Evolutionary conservation across 2,113 vertebrate species (phyloP), one percentile per base, ranked within the genome.

Genomic region (Accipiter virgatus): DNA sequence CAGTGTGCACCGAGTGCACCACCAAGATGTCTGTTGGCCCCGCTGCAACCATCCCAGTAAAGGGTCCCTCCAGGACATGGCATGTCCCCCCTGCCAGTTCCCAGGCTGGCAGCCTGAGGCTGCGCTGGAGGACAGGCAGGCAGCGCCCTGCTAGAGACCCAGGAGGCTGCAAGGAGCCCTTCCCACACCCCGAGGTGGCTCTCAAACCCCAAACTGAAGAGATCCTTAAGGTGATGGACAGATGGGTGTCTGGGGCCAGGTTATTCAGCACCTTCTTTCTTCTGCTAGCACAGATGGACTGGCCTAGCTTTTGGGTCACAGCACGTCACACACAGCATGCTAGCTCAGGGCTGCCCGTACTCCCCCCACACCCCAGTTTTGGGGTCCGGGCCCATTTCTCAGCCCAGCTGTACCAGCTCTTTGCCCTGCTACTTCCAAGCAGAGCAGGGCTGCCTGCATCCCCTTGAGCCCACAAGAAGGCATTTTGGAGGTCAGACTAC

Each of bases 1-100:
- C 22, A 40, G 45, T 0, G 1, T 17, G 10, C 13, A 5, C 67
- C 0, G 19, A 43, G 36, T 1, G 34, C 42, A 26, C 15, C 42
- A 16, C 14, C 0, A 2, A 29, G 77, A 43, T 13, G 10, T 2
- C n/a, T 27, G 34, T 7, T 3, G 2, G 40, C 40, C 11, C 7
- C 1, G 0, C 26, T 68, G 56, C 0, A 1, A 53, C 40, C 48
- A 38, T 17, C 56, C 78, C 90, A 89, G 58, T 22, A 45, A 17
- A 67, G 56, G 38, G 56, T 15, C 38, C 56, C 48, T 56, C 31
- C 19, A 52, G 59, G 36, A 43, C 32, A 40, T 0, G 1, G 48
- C 29, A 34, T 2, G 10, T 34, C 6, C 23, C 23, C 53, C 3
- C 10, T 29, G 20, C 10, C 73, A 34, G n/a, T 20, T 29, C 34